A percentile compares a stretch with the other conserved stretches of the same genome.
These are phyloP conservation scores for Coregonus sp. DNA, from an alignment of 2,797 vertebrate genomes.

Conservation along the genomic window DNA sequence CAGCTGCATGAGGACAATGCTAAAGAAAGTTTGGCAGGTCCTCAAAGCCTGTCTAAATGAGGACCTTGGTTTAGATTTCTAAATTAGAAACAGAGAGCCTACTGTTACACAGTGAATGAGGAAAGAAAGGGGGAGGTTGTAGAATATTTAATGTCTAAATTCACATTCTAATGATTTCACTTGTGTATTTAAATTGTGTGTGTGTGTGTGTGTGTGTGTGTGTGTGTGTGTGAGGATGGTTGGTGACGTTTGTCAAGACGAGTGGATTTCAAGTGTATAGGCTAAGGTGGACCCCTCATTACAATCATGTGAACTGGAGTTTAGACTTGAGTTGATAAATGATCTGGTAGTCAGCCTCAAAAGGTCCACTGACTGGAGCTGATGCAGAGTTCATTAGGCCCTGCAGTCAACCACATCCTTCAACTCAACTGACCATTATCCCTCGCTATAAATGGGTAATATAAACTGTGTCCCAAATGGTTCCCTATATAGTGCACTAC, in stretches of 20 bases:
- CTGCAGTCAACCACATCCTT: background rate
- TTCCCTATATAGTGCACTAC: background rate
- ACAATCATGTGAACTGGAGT: background rate
- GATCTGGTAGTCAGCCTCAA: background rate
- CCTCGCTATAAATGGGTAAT: background rate
- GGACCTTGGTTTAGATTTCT: background rate
- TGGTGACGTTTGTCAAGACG: background rate
- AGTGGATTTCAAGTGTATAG: background rate
- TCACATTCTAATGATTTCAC: background rate
- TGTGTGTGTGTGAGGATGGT: background rate
- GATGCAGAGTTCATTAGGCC: background rate
- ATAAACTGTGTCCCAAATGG: background rate
- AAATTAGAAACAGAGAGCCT: background rate
- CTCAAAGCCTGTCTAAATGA: background rate
- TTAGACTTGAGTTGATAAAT: background rate
- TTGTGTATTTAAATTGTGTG: background rate
- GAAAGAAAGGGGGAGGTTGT: background rate
- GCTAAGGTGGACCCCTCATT: background rate
- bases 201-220: background rate
- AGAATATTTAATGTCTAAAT: background rate
- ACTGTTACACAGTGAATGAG: background rate
- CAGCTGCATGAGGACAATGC: background rate
- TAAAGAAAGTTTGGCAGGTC: conserved; percentile 1
- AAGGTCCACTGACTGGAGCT: background rate
- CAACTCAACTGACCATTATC: background rate